phyloP scores from a whole-genome alignment of 2,888 invertebrate species.

The Sympetrum striolatum region DNA sequence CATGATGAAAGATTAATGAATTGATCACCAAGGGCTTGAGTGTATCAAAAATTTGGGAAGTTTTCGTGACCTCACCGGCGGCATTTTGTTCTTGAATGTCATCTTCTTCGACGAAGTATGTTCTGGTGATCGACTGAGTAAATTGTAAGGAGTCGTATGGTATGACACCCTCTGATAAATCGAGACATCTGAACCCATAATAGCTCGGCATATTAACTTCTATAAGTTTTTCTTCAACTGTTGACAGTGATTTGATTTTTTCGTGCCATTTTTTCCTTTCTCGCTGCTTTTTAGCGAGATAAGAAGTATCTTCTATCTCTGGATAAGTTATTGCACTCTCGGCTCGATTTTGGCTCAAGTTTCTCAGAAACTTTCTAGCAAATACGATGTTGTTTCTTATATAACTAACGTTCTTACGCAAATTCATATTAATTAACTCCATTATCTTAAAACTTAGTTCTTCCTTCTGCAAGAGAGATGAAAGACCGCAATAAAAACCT shows the following conservation, averaged over 20 bases:
- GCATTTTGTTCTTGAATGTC: constrained; percentile 69
- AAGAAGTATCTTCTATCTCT: constrained; percentile 68
- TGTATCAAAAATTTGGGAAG: constrained; percentile 58
- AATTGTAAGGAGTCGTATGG: constrained; percentile 75
- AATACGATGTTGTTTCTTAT: not conserved
- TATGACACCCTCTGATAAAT: constrained; percentile 66
- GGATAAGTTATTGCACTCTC: constrained; percentile 62
- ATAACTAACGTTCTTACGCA: not conserved
- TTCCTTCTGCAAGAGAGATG: no score
- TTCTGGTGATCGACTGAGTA: constrained; percentile 79
- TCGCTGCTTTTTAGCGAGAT: constrained; percentile 61
- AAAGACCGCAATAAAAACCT: no score
- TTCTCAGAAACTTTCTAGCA: not conserved
- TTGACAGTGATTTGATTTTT: constrained; percentile 69
- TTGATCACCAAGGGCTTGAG: constrained; percentile 70
- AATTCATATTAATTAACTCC: not conserved
- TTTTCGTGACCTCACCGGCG: constrained; percentile 57
- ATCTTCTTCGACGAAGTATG: constrained; percentile 69
- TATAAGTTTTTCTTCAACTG: constrained; percentile 84
- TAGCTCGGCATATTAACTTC: constrained; percentile 82
- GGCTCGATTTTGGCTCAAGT: not conserved
- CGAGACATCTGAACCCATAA: constrained; percentile 75
- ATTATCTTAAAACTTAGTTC: no score
- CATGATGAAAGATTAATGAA: constrained; percentile 68
- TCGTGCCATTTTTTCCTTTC: constrained; percentile 63